These are phyloP conservation scores for Schlechtendalia chinensis DNA, from an alignment of 1,140 invertebrate species.

Conservation along the genomic window DNA sequence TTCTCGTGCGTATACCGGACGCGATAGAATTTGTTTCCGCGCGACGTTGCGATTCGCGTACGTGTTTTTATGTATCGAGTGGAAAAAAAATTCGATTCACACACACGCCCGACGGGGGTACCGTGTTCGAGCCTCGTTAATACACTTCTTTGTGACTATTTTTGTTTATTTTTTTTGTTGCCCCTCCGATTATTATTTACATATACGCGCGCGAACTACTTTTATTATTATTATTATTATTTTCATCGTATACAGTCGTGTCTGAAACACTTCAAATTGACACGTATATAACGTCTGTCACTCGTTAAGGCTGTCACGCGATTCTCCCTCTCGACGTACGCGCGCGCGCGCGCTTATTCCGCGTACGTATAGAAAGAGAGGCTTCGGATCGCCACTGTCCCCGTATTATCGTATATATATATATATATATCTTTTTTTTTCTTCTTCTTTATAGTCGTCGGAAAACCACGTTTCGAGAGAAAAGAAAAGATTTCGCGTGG, in stretches of 20 bases:
- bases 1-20: not conserved
- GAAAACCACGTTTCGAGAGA: too few species aligned
- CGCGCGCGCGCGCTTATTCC: not conserved
- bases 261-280: slow-evolving; percentile 16
- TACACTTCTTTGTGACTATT: slow-evolving; percentile 31
- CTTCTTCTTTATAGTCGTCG: too few species aligned
- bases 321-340: not conserved
- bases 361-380: too few species aligned
- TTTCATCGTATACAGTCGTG: not conserved
- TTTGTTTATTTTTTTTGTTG: not conserved
- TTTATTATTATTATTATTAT: slow-evolving; percentile 28
- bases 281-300: too few species aligned
- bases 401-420: too few species aligned
- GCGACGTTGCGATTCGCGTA: not conserved
- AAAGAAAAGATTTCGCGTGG: too few species aligned
- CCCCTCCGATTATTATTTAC: slow-evolving; percentile 33
- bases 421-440: too few species aligned
- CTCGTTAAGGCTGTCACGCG: not conserved
- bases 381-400: too few species aligned
- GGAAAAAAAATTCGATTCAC: not conserved
- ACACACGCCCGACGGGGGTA: slow-evolving; percentile 42
- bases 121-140: slow-evolving; percentile 6
- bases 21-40: not conserved
- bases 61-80: not conserved
- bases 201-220: not conserved